Evolutionary conservation across 2,113 vertebrate genomes (phyloP), one percentile per base, ranked within the genome.

Genomic region (Lota lota): DNA sequence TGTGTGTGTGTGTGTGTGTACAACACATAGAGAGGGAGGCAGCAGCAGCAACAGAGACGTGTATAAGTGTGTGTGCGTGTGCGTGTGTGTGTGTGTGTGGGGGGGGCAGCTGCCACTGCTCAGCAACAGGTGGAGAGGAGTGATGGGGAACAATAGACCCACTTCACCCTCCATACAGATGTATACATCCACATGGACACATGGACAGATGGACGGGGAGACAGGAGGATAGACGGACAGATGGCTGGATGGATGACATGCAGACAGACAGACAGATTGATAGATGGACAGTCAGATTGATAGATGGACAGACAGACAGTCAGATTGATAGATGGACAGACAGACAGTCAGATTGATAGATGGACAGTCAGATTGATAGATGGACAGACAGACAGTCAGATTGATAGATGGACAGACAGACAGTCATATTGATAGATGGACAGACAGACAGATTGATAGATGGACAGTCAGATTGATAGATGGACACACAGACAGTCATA

Each of bases 41-140:
- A n/a, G n/a, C n/a, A n/a, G n/a, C n/a, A n/a, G n/a, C 82, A 83
- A 87, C 87, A 88, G 84, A 88, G 84, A 83, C 66, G 80, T 80
- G 86, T 84, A 83, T 66, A 63, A 54, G 69, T 33, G 77, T 36
- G 78, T 71, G 70, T 50, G 58, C 66, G 51, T 53, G 51, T 53
- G 51, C 12, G 51, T 53, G 51, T 56, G 18, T 56, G 53, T 56
- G 53, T 56, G 53, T 56, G 53, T 56, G 17, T n/a, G 53, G 10
- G 17, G 0, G 17, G 2, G 17, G 2, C 53, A 73, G 74, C 80
- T 73, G 80, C 72, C 57, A 24, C 69, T 64, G 77, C 77, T 84
- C 75, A 79, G 82, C 83, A 81, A 86, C 89, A 90, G 89, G 88
- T 90, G 89, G 89, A 83, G 69, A 80, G 14, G 53, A 82, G 81